These are phyloP conservation scores for Pseudolycoriella hygida DNA, from an alignment of 2,888 invertebrate genomes.

Conservation along the genomic window DNA sequence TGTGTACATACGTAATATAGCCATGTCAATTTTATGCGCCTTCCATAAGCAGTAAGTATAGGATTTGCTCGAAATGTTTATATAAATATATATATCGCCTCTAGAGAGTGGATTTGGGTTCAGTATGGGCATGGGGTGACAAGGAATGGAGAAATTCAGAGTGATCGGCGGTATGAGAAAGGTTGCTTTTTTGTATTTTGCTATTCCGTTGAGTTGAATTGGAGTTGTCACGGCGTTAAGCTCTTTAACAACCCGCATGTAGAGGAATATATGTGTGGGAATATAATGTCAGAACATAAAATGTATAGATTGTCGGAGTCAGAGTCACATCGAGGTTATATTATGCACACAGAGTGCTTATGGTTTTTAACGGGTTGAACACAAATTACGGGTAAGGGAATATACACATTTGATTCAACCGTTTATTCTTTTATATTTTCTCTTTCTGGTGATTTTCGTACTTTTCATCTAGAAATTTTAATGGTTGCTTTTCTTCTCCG, in stretches of 20 bases:
- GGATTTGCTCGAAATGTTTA: neutral
- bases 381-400: conserved; percentile 1
- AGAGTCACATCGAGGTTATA: neutral
- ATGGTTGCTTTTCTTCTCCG: too few species aligned
- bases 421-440: neutral
- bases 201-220: conserved; percentile 1
- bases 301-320: neutral
- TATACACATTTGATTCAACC: neutral
- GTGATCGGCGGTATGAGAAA: neutral
- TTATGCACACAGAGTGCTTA: neutral
- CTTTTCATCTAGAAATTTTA: too few species aligned
- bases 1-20: neutral
- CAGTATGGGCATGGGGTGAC: neutral
- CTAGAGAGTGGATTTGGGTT: neutral
- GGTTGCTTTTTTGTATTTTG: neutral
- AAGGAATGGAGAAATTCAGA: neutral
- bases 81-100: neutral
- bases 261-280: neutral
- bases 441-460: neutral
- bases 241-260: conserved; percentile 1
- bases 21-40: neutral
- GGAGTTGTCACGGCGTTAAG: conserved; percentile 4
- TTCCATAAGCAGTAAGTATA: neutral
- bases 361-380: conserved; percentile 4
- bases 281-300: neutral